Base-by-base conservation (phyloP, 2,113 vertebrate species). In the Pterophyllum scalare region DNA sequence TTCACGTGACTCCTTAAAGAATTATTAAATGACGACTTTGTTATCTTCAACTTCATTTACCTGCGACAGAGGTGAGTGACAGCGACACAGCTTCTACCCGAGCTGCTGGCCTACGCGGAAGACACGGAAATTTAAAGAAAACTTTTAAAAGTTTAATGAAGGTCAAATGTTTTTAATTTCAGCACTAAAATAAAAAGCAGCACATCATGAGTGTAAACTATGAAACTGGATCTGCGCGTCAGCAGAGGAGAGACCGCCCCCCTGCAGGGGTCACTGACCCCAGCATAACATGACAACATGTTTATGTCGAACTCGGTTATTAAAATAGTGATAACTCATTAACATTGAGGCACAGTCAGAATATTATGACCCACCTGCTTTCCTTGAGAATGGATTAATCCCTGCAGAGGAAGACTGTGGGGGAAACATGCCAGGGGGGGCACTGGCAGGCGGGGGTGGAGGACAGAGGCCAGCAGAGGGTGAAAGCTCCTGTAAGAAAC, bases 321-420 rank as follows among this genome's bases (percentile, higher is more conserved):
- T 60, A 49, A 76, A 82, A 64, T 56, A 31, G 59, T 31, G 19
- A 64, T 46, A 64, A 64, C 19, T n/a, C 33, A 35, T 31, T 17
- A 22, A 72, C 24, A 59, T 13, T 57, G 35, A 61, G 14, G 2
- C 19, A 54, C n/a, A 40, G 22, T 74, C 57, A 64, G 17, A 35
- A 22, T 31, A 46, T 64, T 22, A 6, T 26, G 65, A 28, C 7
- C 94, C 95, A 98, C 97, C 96, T 0, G 94, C 84, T 74, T 75
- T 94, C 77, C 86, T 80, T 26, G 92, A 93, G 3, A 93, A 93
- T 57, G 94, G 65, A 58, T 94, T 91, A 49, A 87, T 19, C 5
- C 78, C 89, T 5, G 75, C 65, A 22, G 91, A 86, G 61, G 89
- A 52, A 6, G 75, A 82, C 20, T 83, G 91, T 14, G 79, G 24